Percentiles rank a stretch among this genome's conserved stretches.
Conservation (phyloP, 2,113 vertebrate genomes). For the Echinops telfairi region DNA sequence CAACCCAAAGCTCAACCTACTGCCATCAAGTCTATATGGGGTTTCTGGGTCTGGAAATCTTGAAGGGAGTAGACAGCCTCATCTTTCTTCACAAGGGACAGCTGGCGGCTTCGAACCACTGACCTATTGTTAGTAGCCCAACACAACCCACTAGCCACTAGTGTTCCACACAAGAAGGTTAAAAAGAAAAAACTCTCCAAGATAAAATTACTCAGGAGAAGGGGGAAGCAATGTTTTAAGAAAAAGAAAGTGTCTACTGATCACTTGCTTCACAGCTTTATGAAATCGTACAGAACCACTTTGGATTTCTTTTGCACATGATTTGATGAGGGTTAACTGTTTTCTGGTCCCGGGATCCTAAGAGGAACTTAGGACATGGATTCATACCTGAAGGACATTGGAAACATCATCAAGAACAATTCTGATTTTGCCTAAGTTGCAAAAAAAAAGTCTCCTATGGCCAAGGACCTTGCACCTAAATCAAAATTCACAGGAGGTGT, state of each 20-base stretch:
- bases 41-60: no score
- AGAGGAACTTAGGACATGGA: neutral
- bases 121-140: no score
- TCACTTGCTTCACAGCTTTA: neutral
- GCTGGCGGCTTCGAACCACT: no score
- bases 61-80: no score
- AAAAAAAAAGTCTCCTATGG: neutral
- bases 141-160: no score
- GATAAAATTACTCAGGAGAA: neutral
- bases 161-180: neutral
- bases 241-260: neutral
- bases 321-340: neutral
- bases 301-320: neutral
- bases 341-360: neutral
- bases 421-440: neutral
- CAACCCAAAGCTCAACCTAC: no score
- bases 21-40: no score
- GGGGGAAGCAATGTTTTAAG: conserved; percentile 32
- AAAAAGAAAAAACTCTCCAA: neutral
- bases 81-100: no score
- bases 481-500: neutral
- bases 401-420: neutral
- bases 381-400: neutral
- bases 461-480: conserved; percentile 2
- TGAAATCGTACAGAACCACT: neutral